Evolutionary conservation across 2,888 invertebrate species (phyloP), one percentile per base, ranked within the genome.

Genomic region (Mactromeris polynyma): DNA sequence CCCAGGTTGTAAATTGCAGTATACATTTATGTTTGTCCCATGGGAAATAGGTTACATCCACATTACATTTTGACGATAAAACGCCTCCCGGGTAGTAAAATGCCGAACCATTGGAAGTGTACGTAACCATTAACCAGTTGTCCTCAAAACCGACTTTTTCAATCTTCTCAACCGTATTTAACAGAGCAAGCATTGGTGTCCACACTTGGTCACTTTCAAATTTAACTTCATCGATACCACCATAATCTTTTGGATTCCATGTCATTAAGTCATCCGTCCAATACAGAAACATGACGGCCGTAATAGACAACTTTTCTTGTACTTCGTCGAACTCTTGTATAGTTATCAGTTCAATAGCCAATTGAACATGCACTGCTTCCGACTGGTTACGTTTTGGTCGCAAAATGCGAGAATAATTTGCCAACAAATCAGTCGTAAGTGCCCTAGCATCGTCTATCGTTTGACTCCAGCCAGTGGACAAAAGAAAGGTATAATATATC

Each of bases 321-420:
- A 92, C 91, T 82, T 91, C 93, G 64, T 93, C 87, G 4, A 93
- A 87, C 36, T 89, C 92, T 79, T 91, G 87, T 33, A 93, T 83
- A 40, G 83, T 73, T 38, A 91, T 38, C 19, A 91, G 33, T 51
- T 81, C 42, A 26, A 93, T 86, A 0, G 19, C 31, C 1, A 89
- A 58, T 17, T 58, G 42, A 33, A 92, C 78, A 0, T 38, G 36
- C 1, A 90, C 83, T 17, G 90, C 38, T n/a, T 42, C 33, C 2
- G 83, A 51, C 38, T 87, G 86, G 64, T 89, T 81, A 26, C 78
- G 40, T 4, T 79, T 80, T 2, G 92, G 92, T 42, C 91, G 51
- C 2, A 92, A 54, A 54, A 86, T 54, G 69, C 73, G 88, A 58
- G 86, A 89, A 69, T 89, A 90, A 21, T 58, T 64, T 14, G 38